Percentiles rank a stretch among this genome's conserved stretches.
phyloP scores from a whole-genome alignment of 2,888 invertebrate species.

The Oscheius myriophilus region DNA sequence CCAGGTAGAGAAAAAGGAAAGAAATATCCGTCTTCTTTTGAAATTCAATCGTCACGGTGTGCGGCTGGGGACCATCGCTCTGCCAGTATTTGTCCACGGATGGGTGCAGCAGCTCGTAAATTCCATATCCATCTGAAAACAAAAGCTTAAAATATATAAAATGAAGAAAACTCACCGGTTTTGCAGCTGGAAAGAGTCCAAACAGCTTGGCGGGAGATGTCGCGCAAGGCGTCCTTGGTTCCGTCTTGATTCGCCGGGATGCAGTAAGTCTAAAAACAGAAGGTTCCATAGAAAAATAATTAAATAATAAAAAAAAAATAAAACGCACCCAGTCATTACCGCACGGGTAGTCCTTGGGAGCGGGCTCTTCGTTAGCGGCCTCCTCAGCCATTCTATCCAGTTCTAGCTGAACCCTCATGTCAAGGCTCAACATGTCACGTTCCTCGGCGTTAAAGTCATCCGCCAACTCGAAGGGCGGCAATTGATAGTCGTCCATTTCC shows the following conservation, averaged over 20 bases:
- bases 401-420: slow-evolving; percentile 5
- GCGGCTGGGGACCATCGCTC: slow-evolving; percentile 97
- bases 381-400: neutral
- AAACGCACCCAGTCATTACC: slow-evolving; percentile 19
- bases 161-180: slow-evolving; percentile 74
- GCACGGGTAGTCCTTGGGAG: neutral
- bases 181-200: slow-evolving; percentile 99
- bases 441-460: too few species aligned
- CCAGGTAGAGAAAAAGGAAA: slow-evolving; percentile 94
- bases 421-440: too few species aligned
- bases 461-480: too few species aligned
- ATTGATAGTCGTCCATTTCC: too few species aligned
- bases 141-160: neutral
- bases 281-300: neutral
- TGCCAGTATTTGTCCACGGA: slow-evolving; percentile 99
- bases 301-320: neutral
- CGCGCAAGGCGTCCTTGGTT: slow-evolving; percentile 70
- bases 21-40: slow-evolving; percentile 79
- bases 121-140: slow-evolving; percentile 84
- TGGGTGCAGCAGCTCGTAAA: slow-evolving; percentile 93
- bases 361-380: neutral
- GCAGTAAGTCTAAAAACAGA: slow-evolving; percentile 8
- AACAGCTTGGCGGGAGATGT: slow-evolving; percentile 91
- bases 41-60: slow-evolving; percentile 86
- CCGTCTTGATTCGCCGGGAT: slow-evolving; percentile 7